Percentiles rank a stretch among this genome's conserved stretches.
phyloP scores from a whole-genome alignment of 92 coral and sea anemone species.

The Paragorgia papillata region DNA sequence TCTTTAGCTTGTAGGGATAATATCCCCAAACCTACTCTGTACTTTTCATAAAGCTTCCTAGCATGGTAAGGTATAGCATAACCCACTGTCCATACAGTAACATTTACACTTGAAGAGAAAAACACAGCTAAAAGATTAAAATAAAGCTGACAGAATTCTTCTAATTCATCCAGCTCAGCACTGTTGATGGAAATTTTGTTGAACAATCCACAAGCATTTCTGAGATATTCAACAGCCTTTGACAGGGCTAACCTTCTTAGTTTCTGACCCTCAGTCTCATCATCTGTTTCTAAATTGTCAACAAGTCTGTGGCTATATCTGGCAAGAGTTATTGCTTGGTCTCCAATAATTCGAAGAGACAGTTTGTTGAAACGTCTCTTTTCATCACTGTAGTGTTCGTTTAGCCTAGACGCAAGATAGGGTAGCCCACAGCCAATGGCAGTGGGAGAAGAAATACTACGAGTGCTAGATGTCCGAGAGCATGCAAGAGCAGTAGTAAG shows the following conservation, averaged over 20 bases:
- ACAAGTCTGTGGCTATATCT: slow-evolving; percentile 52
- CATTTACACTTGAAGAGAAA: slow-evolving; percentile 36
- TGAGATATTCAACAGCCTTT: too few species aligned
- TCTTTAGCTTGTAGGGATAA: too few species aligned
- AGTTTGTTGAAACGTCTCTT: slow-evolving; percentile 49
- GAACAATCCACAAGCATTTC: slow-evolving; percentile 61
- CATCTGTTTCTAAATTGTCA: slow-evolving; percentile 35
- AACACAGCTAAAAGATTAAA: slow-evolving; percentile 47
- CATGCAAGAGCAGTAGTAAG: too few species aligned
- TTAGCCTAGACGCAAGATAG: slow-evolving; percentile 39
- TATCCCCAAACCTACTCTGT: too few species aligned
- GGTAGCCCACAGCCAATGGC: slow-evolving; percentile 49
- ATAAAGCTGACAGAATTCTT: too few species aligned
- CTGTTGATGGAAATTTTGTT: slow-evolving; percentile 53
- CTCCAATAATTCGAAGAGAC: too few species aligned
- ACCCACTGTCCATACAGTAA: slow-evolving; percentile 68
- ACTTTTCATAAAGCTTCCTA: too few species aligned
- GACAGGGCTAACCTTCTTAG: slow-evolving; percentile 52
- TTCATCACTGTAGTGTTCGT: slow-evolving; percentile 44
- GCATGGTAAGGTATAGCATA: too few species aligned
- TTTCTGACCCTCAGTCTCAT: slow-evolving; percentile 51
- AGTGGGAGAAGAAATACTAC: too few species aligned
- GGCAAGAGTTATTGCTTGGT: too few species aligned
- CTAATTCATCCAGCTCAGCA: slow-evolving; percentile 28
- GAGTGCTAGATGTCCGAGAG: too few species aligned